Base-by-base conservation (phyloP, 2,113 vertebrate genomes). In the Ceuthmochares aereus region DNA sequence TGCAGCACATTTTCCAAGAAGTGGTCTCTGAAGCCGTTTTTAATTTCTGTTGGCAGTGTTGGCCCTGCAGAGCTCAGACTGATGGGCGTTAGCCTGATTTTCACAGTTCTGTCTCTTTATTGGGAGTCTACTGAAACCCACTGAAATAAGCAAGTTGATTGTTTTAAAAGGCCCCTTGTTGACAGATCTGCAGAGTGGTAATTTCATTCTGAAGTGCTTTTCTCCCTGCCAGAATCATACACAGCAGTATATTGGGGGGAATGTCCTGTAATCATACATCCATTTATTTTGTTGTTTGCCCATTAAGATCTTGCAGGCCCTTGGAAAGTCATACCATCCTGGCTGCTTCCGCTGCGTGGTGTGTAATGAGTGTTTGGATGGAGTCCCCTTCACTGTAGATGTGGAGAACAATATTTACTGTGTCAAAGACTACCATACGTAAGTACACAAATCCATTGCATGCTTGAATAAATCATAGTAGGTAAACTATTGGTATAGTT, bases 361-460 rank as follows among this genome's bases (percentile, higher is more conserved):
- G 88, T 99, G 99, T 92, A 99, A 99, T 1, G 99, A 99, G 91
- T 99, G 99, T 82, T 97, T 99, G 90, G 99, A 99, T 3, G 99
- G 99, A 21, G 99, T 99, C 32, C 99, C 99, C 79, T 99, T 99
- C 97, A 99, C 99, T 1, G 99, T 99, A 80, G 99, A 99, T 12
- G 97, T 99, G 88, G 99, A 99, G 91, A 99, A 99, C 97, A 99
- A 99, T 92, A 99, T 99, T 97, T 99, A 99, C 98, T 99, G 99
- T 64, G 99, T 99, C 89, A 99, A 99, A 97, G 99, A 99, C 97
- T 99, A 99, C 96, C 99, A 99, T 96, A 99, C 99, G 99, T 99
- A 98, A 99, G 99, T 85, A 45, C 6, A 7, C 77, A 40, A 26
- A 45, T 6, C 14, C 37, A n/a, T 9, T 72, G 74, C 12, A 6